Conservation (phyloP, 2,888 invertebrate species). For the Perizoma affinitatum region DNA sequence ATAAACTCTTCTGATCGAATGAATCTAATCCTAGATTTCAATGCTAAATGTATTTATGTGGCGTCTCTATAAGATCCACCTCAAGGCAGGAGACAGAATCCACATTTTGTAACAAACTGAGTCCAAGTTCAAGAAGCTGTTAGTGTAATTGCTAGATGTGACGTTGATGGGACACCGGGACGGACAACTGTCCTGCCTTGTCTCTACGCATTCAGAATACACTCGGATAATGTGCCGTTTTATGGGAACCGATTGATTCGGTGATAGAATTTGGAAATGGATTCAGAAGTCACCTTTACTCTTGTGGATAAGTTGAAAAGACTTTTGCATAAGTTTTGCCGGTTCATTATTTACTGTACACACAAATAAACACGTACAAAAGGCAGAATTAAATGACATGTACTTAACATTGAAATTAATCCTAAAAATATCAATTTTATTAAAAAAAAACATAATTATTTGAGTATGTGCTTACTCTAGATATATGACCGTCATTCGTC, state of each 20-base stretch:
- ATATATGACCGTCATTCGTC: no score
- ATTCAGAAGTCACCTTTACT: constrained; percentile 35
- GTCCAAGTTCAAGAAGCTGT: constrained; percentile 57
- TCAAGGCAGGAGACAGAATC: constrained; percentile 30
- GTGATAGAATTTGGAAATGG: constrained; percentile 52
- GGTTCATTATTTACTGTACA: no score
- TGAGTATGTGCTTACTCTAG: no score
- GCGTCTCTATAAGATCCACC: neutral
- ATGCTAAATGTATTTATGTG: constrained; percentile 4
- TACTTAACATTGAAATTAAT: no score
- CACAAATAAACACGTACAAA: no score
- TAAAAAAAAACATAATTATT: no score
- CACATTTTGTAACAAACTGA: constrained; percentile 38
- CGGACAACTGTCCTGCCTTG: constrained; percentile 55
- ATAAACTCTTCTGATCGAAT: neutral
- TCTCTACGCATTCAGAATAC: constrained; percentile 60
- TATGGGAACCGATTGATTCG: constrained; percentile 52
- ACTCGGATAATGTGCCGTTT: constrained; percentile 55
- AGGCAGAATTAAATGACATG: no score
- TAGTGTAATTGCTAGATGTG: constrained; percentile 70
- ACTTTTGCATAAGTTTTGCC: constrained; percentile 3
- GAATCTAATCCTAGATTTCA: neutral
- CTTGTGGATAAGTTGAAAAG: constrained; percentile 9
- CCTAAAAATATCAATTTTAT: no score
- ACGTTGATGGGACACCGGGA: constrained; percentile 60